Base-by-base conservation (phyloP, 1,140 invertebrate genomes). In the Achatina immaculata region DNA sequence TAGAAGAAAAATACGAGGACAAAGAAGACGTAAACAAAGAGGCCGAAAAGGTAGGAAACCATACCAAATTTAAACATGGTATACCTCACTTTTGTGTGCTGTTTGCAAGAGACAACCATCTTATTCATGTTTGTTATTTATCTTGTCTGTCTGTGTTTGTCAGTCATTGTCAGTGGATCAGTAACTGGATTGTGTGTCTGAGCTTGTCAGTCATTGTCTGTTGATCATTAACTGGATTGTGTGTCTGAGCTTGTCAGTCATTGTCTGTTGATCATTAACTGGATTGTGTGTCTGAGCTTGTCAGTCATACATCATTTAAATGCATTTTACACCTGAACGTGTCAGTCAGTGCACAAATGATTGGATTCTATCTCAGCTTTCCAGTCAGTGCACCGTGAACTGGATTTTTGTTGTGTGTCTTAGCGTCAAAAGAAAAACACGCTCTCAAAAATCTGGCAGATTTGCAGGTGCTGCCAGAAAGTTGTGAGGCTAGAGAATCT, bases 31-130 rank as follows among this genome's bases (percentile, higher is more conserved):
- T 28, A 1, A 36, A 1, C 14, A 6, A 28, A 0, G 43, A 48
- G 31, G n/a, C 28, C 4, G 71, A 73, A 34, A 73, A 73, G 71
- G 71, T 73, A 62, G 4, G 48, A n/a, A n/a, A 66, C 9, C 14
- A 31, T 66, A n/a, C 28, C 31, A 11, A 66, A 66, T n/a, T 14
- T 66, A 14, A 66, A 9, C 9, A 16, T 66, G 7, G 14, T 66
- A 28, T 66, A n/a, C 31, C 31, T 66, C 31, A n/a, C 31, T 28
- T 66, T 66, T 66, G 11, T 14, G 24, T 51, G 48, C 48, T 14
- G 11, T 14, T 51, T 24, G 24, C 11, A 14, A 24, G 11, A 51
- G 11, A 11, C 24, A 11, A 51, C 11, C 11, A 11, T 51, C 24
- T 51, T 51, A 51, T 11, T 51, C 11, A 24, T 51, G 48, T 51